These are phyloP conservation scores for Eublepharis macularius DNA, from an alignment of 2,113 vertebrate genomes.

Conservation along the genomic window DNA sequence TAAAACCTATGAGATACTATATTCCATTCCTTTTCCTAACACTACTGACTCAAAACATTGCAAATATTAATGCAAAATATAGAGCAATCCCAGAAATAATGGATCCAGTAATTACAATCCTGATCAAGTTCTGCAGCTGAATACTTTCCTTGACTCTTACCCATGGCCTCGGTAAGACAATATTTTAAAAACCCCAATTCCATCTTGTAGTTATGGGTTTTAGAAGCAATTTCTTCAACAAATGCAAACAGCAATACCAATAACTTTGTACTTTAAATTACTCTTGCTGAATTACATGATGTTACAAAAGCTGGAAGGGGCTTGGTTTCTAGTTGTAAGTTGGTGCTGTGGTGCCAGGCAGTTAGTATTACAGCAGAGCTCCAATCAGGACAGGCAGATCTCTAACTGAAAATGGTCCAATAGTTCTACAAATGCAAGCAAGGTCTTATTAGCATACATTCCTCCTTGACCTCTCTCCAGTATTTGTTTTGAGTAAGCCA, in stretches of 20 bases:
- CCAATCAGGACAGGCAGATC: background rate
- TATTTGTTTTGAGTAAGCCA: background rate
- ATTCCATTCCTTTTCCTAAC: background rate
- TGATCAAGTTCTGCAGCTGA: background rate
- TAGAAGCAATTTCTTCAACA: conserved; percentile 34
- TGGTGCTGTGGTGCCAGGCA: background rate
- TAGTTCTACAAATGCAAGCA: background rate
- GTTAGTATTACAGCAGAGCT: background rate
- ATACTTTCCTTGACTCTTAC: too few species aligned
- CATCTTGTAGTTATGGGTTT: background rate
- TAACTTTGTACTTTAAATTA: background rate
- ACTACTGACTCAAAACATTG: background rate
- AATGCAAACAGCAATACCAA: background rate
- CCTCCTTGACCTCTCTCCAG: background rate
- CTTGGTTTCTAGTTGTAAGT: background rate
- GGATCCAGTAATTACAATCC: background rate
- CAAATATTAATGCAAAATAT: background rate
- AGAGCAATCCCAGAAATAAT: background rate
- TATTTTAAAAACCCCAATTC: background rate
- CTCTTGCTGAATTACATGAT: background rate
- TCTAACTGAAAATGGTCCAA: background rate
- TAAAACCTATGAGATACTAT: too few species aligned
- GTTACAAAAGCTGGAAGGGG: background rate
- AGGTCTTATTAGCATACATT: background rate
- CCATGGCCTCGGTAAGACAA: too few species aligned